A percentile compares a stretch with the other conserved stretches of the same genome.
Conservation (phyloP, 2,888 invertebrate genomes). For the Digitonthophagus gazella region DNA sequence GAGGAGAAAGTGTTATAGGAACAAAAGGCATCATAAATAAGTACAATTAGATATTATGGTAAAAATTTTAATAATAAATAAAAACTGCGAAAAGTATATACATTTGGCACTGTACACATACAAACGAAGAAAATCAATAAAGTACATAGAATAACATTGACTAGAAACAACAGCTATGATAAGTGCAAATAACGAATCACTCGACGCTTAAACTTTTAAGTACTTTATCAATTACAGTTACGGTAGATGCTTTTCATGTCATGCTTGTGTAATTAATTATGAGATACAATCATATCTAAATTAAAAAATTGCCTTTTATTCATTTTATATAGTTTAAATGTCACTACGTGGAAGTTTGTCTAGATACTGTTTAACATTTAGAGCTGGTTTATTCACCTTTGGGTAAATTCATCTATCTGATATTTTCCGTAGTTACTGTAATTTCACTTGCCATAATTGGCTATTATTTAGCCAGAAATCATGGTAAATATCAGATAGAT, state of each 20-base stretch:
- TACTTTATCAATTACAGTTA: background rate
- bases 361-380: too few species aligned
- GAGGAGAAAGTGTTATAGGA: too few species aligned
- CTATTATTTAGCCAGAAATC: too few species aligned
- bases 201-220: background rate
- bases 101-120: slow-evolving; percentile 19
- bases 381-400: too few species aligned
- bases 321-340: too few species aligned
- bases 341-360: too few species aligned
- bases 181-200: background rate
- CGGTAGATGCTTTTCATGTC: background rate
- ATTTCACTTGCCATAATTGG: too few species aligned
- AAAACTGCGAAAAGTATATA: slow-evolving; percentile 18
- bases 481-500: too few species aligned
- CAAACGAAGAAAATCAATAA: background rate
- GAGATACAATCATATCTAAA: background rate
- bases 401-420: too few species aligned
- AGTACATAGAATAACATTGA: background rate
- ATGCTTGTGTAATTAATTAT: background rate
- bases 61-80: slow-evolving; percentile 19
- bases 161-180: background rate
- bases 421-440: too few species aligned
- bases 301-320: background rate
- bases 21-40: too few species aligned
- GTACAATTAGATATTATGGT: too few species aligned